Evolutionary conservation across 2,888 invertebrate genomes (phyloP).

Genomic region (Eupithecia abbreviata): DNA sequence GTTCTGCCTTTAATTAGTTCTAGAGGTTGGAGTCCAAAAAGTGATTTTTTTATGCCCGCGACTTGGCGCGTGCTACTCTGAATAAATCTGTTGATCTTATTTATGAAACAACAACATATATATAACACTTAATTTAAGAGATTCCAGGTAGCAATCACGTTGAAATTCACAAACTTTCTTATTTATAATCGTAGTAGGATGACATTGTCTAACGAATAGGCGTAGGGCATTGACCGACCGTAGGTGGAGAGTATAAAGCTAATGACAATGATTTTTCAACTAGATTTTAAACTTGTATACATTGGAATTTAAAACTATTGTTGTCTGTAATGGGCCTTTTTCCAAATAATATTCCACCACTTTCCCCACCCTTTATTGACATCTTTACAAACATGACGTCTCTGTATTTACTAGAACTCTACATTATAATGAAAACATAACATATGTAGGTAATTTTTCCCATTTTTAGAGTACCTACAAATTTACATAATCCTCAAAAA

Average conservation of each 20-base stretch:
- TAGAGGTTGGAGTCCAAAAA: too few species aligned
- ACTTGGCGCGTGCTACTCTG: neutral
- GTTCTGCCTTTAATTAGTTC: too few species aligned
- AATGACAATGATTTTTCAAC: neutral
- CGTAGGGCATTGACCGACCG: too few species aligned
- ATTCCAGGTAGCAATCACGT: neutral
- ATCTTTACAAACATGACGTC: neutral
- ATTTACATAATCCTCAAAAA: neutral
- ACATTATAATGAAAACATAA: neutral
- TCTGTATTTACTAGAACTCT: neutral
- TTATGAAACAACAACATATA: neutral
- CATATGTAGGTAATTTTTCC: neutral
- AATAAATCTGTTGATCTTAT: neutral
- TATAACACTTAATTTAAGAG: neutral
- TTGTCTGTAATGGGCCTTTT: too few species aligned
- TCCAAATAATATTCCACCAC: too few species aligned
- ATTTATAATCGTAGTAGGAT: neutral
- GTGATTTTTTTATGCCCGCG: too few species aligned
- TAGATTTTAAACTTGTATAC: neutral
- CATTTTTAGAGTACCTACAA: neutral
- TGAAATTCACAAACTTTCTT: neutral
- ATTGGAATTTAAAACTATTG: too few species aligned
- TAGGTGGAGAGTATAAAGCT: neutral
- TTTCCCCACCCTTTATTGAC: neutral
- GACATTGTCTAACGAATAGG: neutral